Evolutionary conservation across 2,888 invertebrate genomes (phyloP), one percentile per base, ranked within the genome.

Genomic region (Pyralis farinalis): DNA sequence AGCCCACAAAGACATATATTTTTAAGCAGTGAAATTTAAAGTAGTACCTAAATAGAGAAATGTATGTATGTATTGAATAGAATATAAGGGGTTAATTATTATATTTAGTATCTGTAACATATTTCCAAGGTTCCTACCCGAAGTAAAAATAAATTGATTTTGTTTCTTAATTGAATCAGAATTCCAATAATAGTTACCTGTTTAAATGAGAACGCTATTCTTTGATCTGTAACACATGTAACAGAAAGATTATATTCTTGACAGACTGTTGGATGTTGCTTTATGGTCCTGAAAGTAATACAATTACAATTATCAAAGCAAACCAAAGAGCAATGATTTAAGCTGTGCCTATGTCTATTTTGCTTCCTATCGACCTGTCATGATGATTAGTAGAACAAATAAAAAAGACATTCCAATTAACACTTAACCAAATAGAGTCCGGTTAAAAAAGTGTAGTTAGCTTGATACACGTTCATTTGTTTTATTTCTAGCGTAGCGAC

Each of bases 61-160:
- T 16, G 16, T 16, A 52, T 59, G 52, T 67, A 69, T 71, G 65
- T 75, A 71, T 67, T 63, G 66, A 51, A 53, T 51, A 47, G 12
- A 36, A 50, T 49, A 30, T 49, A 50, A 52, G 49, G 43, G 63
- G 45, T 51, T 67, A 57, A 58, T 65, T 57, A 69, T 71, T 74
- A 66, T 51, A 60, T 49, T 40, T 58, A 51, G 50, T 49, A 49
- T 2, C 25, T 55, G 55, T 52, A 55, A 36, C 43, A 67, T 83
- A 74, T 79, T 74, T 73, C 71, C 72, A 85, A 72, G 81, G 87
- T 87, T 87, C 87, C 87, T 87, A 87, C 76, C 78, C 80, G 65
- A 81, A 74, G 63, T 63, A 69, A 73, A 70, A 71, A 66, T 62
- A 63, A 57, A 62, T 65, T 48, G 59, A 54, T 48, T 33, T 41